Percentiles rank a stretch among this genome's conserved stretches.
Evolutionary conservation across 2,113 vertebrate genomes (phyloP).

Genomic region (Alces alces): DNA sequence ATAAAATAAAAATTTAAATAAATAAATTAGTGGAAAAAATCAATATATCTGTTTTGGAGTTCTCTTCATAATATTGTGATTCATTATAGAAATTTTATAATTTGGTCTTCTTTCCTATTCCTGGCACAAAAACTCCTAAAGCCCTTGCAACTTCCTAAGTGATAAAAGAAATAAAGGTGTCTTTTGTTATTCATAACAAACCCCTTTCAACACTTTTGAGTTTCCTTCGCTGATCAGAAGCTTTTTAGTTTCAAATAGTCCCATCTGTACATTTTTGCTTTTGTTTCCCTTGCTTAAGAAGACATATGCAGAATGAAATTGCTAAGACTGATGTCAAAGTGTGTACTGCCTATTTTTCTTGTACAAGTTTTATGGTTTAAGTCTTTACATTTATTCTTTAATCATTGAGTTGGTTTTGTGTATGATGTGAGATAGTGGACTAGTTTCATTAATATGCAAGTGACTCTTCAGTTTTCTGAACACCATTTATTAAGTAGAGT

Average conservation of each 20-base stretch:
- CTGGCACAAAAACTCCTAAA: not conserved
- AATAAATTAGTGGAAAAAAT: not conserved
- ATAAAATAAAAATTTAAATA: not conserved
- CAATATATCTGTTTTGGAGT: not conserved
- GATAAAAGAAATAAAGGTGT: not conserved
- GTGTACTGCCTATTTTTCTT: not conserved
- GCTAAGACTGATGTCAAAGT: not conserved
- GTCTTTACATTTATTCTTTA: not conserved
- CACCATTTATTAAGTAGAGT: not conserved
- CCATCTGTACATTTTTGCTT: not conserved
- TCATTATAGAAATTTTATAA: not conserved
- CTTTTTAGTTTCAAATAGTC: not conserved
- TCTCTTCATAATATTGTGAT: not conserved
- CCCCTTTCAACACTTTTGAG: not conserved
- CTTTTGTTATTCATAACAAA: not conserved
- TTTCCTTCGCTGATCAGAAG: not conserved
- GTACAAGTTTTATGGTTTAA: not conserved
- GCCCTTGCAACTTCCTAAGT: not conserved
- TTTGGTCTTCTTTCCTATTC: not conserved
- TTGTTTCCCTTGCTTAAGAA: not conserved
- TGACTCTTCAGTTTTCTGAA: not conserved
- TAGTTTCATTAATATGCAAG: not conserved
- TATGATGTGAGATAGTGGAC: not conserved
- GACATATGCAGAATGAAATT: not conserved
- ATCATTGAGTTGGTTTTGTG: not conserved